Evolutionary conservation across 2,113 vertebrate genomes (phyloP).

Genomic region (Aramus guarauna): DNA sequence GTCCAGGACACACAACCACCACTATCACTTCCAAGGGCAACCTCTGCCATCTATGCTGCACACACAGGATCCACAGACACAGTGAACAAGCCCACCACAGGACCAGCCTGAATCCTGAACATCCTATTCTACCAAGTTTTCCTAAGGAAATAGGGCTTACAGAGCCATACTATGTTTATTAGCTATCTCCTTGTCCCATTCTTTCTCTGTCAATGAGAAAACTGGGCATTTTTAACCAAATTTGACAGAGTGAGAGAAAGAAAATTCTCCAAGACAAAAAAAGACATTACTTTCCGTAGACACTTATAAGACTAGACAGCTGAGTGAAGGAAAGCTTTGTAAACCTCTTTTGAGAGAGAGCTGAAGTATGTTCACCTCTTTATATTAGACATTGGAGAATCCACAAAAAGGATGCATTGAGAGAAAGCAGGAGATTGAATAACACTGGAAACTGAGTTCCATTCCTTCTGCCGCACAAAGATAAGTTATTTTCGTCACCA

Average conservation of each 20-base stretch:
- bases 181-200: not conserved
- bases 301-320: constrained; percentile 11
- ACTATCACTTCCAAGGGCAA: not conserved
- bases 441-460: not conserved
- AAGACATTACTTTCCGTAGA: not conserved
- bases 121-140: not conserved
- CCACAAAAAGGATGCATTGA: not conserved
- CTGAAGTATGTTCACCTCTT: not conserved
- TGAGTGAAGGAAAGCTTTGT: not conserved
- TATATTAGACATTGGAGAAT: not conserved
- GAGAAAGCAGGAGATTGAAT: not conserved
- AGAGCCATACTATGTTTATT: not conserved
- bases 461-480: not conserved
- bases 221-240: constrained; percentile 10
- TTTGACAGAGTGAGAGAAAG: constrained; percentile 29
- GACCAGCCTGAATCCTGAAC: not conserved
- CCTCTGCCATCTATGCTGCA: not conserved
- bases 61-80: not conserved
- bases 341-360: constrained; percentile 26
- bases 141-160: not conserved
- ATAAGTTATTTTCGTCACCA: not conserved
- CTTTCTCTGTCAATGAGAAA: not conserved
- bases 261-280: constrained; percentile 23
- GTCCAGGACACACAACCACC: not conserved
- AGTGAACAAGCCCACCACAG: not conserved